Evolutionary conservation across 2,113 vertebrate genomes (phyloP).

Genomic region (Sylvietta virens): DNA sequence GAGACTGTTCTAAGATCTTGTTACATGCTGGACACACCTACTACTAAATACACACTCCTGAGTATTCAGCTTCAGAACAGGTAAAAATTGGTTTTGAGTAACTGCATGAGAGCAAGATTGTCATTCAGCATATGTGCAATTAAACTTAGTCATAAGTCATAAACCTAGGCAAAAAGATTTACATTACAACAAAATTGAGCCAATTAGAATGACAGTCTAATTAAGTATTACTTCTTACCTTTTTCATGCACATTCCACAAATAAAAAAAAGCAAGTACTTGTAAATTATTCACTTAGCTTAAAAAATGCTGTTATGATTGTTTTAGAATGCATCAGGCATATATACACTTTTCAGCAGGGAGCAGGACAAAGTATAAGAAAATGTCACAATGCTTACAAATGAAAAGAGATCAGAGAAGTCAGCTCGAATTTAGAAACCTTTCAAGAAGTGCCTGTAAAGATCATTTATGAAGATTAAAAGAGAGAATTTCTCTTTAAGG

Average conservation of each 20-base stretch:
- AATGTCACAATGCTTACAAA: constrained; percentile 16
- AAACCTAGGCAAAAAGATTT: not conserved
- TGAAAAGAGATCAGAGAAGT: constrained; percentile 26
- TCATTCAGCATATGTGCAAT: not conserved
- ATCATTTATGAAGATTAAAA: constrained; percentile 38
- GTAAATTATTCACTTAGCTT: constrained; percentile 33
- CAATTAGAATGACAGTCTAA: not conserved
- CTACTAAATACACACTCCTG: too few relatives aligned
- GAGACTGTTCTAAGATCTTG: not conserved
- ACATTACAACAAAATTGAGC: not conserved
- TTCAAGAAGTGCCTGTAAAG: not conserved
- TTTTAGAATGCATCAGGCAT: not conserved
- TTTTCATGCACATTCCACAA: not conserved
- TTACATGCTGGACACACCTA: not conserved
- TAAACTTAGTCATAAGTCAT: not conserved
- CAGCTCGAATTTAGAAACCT: constrained; percentile 1
- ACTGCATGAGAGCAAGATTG: not conserved
- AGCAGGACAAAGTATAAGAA: not conserved
- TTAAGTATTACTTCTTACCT: not conserved
- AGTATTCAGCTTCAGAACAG: not conserved
- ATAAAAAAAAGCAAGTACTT: not conserved
- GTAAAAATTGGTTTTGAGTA: not conserved
- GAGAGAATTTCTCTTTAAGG: not conserved
- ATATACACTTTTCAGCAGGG: constrained; percentile 4
- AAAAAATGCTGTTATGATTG: not conserved